These are phyloP conservation scores for Lipophrys pholis DNA, from an alignment of 2,113 vertebrate genomes.

Conservation along the genomic window DNA sequence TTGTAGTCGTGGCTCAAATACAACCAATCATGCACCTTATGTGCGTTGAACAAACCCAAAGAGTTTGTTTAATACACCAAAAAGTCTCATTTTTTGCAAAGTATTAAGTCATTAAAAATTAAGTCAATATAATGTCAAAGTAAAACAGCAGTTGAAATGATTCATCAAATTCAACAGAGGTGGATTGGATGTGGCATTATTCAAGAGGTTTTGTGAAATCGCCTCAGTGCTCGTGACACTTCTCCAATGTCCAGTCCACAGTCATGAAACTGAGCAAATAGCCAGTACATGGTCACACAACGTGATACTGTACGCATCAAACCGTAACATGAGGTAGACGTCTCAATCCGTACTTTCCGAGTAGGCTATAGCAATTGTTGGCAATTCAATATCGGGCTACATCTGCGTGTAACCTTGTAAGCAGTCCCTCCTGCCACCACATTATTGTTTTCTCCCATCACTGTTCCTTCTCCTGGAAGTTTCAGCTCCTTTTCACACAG, in stretches of 20 bases:
- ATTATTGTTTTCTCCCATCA: slow-evolving; percentile 77
- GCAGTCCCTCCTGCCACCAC: slow-evolving; percentile 76
- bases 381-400: slow-evolving; percentile 75
- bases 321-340: slow-evolving; percentile 75
- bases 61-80: too few species aligned
- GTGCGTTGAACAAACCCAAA: too few species aligned
- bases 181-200: background rate
- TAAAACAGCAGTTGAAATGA: background rate
- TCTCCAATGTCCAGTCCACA: slow-evolving; percentile 23
- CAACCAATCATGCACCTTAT: too few species aligned
- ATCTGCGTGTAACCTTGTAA: slow-evolving; percentile 76
- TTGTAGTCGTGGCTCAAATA: too few species aligned
- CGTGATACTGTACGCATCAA: slow-evolving; percentile 61
- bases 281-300: slow-evolving; percentile 63
- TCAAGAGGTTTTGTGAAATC: slow-evolving; percentile 16
- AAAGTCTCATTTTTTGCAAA: too few species aligned
- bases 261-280: slow-evolving; percentile 57
- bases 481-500: slow-evolving; percentile 65
- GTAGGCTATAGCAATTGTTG: slow-evolving; percentile 57
- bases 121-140: background rate
- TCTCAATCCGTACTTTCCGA: slow-evolving; percentile 71
- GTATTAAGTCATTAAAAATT: too few species aligned
- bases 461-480: slow-evolving; percentile 68
- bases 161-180: background rate
- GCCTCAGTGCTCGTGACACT: slow-evolving; percentile 7